Conservation (phyloP, 2,888 invertebrate genomes). For the Cephus pulcher region DNA sequence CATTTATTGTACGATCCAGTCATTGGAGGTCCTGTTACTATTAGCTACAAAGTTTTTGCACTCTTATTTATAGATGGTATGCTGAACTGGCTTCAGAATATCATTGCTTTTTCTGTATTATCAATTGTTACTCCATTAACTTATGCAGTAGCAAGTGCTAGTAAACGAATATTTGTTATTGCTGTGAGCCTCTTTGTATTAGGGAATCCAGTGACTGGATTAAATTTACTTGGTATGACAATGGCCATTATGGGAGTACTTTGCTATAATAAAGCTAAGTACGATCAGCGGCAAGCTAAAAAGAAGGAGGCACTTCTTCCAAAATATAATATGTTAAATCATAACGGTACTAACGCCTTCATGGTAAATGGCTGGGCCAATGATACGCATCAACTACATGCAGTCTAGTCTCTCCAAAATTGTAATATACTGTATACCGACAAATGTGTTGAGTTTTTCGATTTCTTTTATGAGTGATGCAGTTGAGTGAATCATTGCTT, state of each 20-base stretch:
- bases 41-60: conserved; percentile 69
- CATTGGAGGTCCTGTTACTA: conserved; percentile 69
- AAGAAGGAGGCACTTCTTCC: conserved; percentile 71
- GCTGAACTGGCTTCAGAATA: conserved; percentile 94
- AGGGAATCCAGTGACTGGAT: conserved; percentile 89
- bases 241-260: conserved; percentile 91
- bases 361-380: conserved; percentile 51
- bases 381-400: conserved; percentile 43
- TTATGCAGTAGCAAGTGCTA: conserved; percentile 95
- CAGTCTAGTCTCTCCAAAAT: conserved; percentile 48
- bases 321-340: conserved; percentile 38
- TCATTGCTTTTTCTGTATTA: conserved; percentile 93
- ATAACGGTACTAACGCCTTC: conserved; percentile 43
- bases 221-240: conserved; percentile 91
- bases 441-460: background rate
- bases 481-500: conserved; percentile 29
- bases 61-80: conserved; percentile 83
- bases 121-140: conserved; percentile 93
- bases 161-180: conserved; percentile 93
- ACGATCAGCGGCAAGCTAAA: conserved; percentile 72
- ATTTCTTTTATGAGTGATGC: conserved; percentile 24
- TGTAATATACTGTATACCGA: background rate
- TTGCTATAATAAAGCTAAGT: conserved; percentile 89
- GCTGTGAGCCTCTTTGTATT: conserved; percentile 86
- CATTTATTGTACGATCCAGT: conserved; percentile 73